These are phyloP conservation scores for Oryzias melastigma DNA, from an alignment of 2,113 vertebrate species.

Conservation along the genomic window DNA sequence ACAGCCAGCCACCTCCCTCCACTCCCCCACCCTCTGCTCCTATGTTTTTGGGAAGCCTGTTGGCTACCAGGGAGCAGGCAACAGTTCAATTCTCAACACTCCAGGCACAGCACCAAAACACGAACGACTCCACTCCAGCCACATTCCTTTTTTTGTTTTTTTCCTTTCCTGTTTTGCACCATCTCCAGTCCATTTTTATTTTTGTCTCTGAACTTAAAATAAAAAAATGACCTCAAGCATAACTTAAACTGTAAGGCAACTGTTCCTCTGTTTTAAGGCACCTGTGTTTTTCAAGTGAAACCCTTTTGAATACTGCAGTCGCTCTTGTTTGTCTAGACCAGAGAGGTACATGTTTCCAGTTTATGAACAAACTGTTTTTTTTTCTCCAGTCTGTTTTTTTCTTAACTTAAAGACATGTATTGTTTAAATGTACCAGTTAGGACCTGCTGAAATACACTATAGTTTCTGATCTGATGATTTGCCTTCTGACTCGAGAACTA, in stretches of 20 bases:
- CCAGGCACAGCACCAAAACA: slow-evolving; percentile 55
- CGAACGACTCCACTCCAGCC: slow-evolving; percentile 51
- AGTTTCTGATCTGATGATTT: slow-evolving; percentile 54
- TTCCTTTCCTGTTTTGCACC: neutral
- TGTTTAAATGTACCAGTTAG: slow-evolving; percentile 69
- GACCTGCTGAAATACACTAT: slow-evolving; percentile 66
- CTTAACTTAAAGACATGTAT: slow-evolving; percentile 66
- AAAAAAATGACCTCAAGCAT: slow-evolving; percentile 39
- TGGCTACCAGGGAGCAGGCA: slow-evolving; percentile 39
- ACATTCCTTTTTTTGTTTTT: slow-evolving; percentile 63
- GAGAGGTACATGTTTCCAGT: slow-evolving; percentile 47
- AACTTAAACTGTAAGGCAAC: slow-evolving; percentile 55
- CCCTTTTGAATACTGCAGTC: slow-evolving; percentile 65
- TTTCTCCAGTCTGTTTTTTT: slow-evolving; percentile 41
- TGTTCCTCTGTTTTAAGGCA: slow-evolving; percentile 64
- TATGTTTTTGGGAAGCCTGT: slow-evolving; percentile 43
- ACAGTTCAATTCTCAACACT: slow-evolving; percentile 54
- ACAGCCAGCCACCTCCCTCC: slow-evolving; percentile 32
- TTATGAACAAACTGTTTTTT: slow-evolving; percentile 42
- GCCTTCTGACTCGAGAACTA: slow-evolving; percentile 49
- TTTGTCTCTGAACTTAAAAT: slow-evolving; percentile 40
- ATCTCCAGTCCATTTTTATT: too few species aligned
- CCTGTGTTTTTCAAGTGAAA: slow-evolving; percentile 59
- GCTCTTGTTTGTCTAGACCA: slow-evolving; percentile 61
- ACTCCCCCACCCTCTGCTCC: slow-evolving; percentile 23